Evolutionary conservation across 2,888 invertebrate genomes (phyloP), one percentile per base, ranked within the genome.

Genomic region (Sipha maydis): DNA sequence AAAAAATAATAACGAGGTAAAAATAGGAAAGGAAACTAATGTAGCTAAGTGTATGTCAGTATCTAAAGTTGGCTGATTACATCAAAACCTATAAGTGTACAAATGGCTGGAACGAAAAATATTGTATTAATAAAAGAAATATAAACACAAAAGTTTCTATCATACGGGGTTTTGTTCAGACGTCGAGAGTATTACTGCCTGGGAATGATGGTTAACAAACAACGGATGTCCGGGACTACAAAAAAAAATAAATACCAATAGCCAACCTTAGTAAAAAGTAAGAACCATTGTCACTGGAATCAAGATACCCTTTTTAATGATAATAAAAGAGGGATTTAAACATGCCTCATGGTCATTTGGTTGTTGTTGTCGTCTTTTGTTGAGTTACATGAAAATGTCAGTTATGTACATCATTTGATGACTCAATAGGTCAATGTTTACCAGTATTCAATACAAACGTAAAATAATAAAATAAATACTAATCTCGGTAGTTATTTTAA

Each of bases 271-370:
- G 28, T 54, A 28, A 79, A 41, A 41, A 28, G 28, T 77, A 54
- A 79, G 28, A 41, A 80, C 67, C 19, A 80, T 80, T 80, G 79
- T 80, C 80, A 28, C 5, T 80, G 80, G 69, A 69, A 80, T 41
- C 41, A 69, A 80, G 38, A 69, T 67, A 67, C 38, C 61, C 80
- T 67, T 48, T 67, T 79, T 67, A 25, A 41, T 28, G 41, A 28
- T 28, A 38, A 80, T 41, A 38, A 69, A 69, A 80, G 31, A 31
- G 80, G 38, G 67, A n/a, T 34, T 19, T 34, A 25, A 79, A 79
- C 34, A 28, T 56, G 79, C 34, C 61, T 61, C 25, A 8, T 28
- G 31, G 79, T 21, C 34, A 34, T 61, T 21, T 11, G 28, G 48
- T 48, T 77, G 75, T n/a, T 48, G 48, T 5, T 21, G 61, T 61